phyloP scores from a whole-genome alignment of 1,140 invertebrate genomes.

The Aethina tumida region DNA sequence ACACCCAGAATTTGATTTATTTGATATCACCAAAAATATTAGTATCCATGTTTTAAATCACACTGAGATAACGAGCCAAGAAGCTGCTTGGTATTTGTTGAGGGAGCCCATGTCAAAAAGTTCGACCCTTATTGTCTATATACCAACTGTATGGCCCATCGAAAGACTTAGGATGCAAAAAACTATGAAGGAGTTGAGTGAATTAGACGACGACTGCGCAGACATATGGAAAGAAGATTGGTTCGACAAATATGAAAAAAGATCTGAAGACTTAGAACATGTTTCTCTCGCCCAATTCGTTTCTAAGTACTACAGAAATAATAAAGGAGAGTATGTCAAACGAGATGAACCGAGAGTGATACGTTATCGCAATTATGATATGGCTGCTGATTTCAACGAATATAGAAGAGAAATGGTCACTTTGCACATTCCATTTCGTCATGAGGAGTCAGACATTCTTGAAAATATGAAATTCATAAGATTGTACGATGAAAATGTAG shows the following conservation, averaged over 20 bases:
- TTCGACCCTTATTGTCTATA: constrained; percentile 18
- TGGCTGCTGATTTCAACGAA: constrained; percentile 20
- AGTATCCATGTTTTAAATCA: constrained; percentile 21
- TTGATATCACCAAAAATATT: constrained; percentile 27
- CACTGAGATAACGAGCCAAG: constrained; percentile 25
- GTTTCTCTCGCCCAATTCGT: constrained; percentile 27
- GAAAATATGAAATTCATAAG: constrained; percentile 24
- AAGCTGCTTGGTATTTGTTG: constrained; percentile 29
- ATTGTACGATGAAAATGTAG: constrained; percentile 23
- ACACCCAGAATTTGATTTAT: constrained; percentile 31
- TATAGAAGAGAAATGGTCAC: constrained; percentile 32
- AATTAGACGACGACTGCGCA: constrained; percentile 17
- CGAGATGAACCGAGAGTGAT: constrained; percentile 23
- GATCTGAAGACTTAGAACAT: constrained; percentile 20
- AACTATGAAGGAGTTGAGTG: constrained; percentile 16
- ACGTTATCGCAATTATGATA: constrained; percentile 30
- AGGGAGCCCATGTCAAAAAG: constrained; percentile 25
- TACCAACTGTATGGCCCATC: constrained; percentile 32
- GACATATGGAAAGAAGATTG: constrained; percentile 29
- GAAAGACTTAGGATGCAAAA: constrained; percentile 30
- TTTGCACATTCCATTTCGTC: constrained; percentile 28
- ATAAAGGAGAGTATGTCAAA: constrained; percentile 18
- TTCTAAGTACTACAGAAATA: constrained; percentile 21
- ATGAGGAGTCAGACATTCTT: constrained; percentile 27
- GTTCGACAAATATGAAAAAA: constrained; percentile 26